Percentiles rank a stretch among this genome's conserved stretches.
phyloP scores from a whole-genome alignment of 2,888 invertebrate species.

The Lepidonotus clava region DNA sequence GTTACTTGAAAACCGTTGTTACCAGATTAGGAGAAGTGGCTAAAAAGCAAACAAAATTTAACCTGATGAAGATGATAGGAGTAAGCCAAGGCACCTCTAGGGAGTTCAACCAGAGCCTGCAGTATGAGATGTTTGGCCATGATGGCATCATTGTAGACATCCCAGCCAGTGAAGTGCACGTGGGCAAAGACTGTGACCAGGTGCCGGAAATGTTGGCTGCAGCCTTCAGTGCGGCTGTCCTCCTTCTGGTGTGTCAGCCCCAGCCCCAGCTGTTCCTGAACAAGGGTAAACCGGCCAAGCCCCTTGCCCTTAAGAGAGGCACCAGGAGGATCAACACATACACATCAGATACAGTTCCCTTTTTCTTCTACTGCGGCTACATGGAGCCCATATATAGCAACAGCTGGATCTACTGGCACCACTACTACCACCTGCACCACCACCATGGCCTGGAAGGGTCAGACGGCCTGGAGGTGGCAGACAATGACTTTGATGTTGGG shows the following conservation, averaged over 20 bases:
- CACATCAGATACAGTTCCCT: neutral
- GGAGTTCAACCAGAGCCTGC: neutral
- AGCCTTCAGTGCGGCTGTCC: neutral
- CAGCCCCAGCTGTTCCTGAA: neutral
- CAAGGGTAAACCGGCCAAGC: neutral
- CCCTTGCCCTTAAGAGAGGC: neutral
- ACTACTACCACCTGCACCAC: neutral
- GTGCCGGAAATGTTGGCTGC: neutral
- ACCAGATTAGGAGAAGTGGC: neutral
- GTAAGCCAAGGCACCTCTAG: neutral
- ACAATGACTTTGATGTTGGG: neutral
- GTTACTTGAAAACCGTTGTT: neutral
- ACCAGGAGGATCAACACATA: neutral
- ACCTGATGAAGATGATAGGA: neutral
- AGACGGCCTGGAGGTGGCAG: neutral
- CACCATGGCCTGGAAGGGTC: neutral
- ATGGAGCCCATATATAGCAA: constrained; percentile 16
- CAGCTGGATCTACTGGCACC: constrained; percentile 45
- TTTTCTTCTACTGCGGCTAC: constrained; percentile 32
- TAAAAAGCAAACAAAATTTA: neutral
- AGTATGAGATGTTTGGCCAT: neutral
- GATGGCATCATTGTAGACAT: neutral
- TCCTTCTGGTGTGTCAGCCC: neutral
- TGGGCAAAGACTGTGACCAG: neutral
- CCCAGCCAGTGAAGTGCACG: neutral